A percentile compares a stretch with the other conserved stretches of the same genome.
Conservation (phyloP, 2,797 vertebrate genomes). For the Rhynchotus rufescens region DNA sequence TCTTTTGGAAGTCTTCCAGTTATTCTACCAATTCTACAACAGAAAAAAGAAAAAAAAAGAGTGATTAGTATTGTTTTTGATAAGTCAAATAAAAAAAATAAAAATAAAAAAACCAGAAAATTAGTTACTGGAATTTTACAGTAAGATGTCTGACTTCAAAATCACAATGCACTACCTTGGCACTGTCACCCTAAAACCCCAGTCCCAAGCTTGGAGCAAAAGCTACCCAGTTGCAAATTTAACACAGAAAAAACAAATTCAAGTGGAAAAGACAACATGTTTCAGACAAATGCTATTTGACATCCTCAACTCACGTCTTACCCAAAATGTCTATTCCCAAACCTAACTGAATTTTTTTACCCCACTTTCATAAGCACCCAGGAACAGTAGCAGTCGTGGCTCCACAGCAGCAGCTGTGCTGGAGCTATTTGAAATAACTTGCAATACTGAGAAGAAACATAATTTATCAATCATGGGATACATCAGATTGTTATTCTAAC, state of each 20-base stretch:
- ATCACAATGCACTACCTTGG: neutral
- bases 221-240: neutral
- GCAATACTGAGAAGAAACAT: neutral
- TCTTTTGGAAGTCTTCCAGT: slow-evolving; percentile 94
- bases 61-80: neutral
- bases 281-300: neutral
- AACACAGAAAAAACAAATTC: neutral
- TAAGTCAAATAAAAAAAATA: neutral
- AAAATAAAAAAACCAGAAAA: too few relatives aligned
- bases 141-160: neutral
- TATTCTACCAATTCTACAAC: slow-evolving; percentile 90
- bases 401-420: neutral
- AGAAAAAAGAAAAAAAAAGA: neutral
- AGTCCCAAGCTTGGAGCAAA: neutral
- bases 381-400: neutral
- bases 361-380: neutral
- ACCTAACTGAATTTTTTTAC: neutral
- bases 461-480: neutral
- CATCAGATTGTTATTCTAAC: neutral
- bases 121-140: neutral
- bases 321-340: neutral
- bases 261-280: neutral
- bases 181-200: neutral
- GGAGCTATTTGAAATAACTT: neutral
- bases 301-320: neutral